Percentiles rank a stretch among this genome's conserved stretches.
Conservation (phyloP, 2,797 vertebrate species). For the Spinibarbus caldwelli region DNA sequence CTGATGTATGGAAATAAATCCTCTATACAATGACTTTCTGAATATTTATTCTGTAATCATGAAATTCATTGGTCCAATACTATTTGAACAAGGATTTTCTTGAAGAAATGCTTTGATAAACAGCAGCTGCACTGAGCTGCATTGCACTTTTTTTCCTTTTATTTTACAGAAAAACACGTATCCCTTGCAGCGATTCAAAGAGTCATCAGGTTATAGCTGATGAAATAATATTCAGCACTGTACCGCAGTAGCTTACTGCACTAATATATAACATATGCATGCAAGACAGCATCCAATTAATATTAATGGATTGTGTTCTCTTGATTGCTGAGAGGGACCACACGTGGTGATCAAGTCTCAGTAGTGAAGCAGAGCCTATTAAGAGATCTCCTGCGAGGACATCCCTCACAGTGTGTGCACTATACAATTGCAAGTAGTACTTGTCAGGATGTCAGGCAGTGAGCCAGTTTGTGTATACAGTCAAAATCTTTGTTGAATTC, state of each 20-base stretch:
- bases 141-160: background rate
- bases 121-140: background rate
- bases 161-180: background rate
- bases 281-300: conserved; percentile 42
- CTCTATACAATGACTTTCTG: too few relatives aligned
- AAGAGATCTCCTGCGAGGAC: conserved; percentile 39
- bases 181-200: background rate
- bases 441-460: conserved; percentile 29
- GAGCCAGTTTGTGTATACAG: background rate
- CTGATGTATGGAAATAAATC: background rate
- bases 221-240: background rate
- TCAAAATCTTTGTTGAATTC: conserved; percentile 8
- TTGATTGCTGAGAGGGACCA: conserved; percentile 42
- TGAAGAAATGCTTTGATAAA: background rate
- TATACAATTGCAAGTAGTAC: conserved; percentile 27
- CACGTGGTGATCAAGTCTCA: conserved; percentile 40
- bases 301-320: conserved; percentile 39
- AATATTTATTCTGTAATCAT: background rate
- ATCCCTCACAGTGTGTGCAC: conserved; percentile 42
- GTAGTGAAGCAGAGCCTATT: conserved; percentile 42
- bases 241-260: conserved; percentile 4
- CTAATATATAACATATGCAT: conserved; percentile 38
- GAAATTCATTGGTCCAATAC: background rate
- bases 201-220: background rate
- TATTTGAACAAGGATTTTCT: background rate